A percentile compares a stretch with the other conserved stretches of the same genome.
phyloP scores from a whole-genome alignment of 2,113 vertebrate species.

The Eidolon helvum region DNA sequence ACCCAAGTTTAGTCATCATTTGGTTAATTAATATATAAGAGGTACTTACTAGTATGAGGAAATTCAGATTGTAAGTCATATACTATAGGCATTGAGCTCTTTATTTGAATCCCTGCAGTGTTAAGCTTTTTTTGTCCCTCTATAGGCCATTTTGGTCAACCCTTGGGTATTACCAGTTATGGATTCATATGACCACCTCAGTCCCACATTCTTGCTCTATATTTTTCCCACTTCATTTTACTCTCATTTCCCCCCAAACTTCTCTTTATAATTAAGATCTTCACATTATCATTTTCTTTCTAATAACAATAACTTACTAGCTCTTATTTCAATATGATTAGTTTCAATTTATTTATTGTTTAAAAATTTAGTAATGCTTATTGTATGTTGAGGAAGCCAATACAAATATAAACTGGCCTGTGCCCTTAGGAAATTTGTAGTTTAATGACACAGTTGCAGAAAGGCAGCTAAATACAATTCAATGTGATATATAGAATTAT shows the following conservation, averaged over 20 bases:
- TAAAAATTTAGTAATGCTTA: not conserved
- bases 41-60: not conserved
- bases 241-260: rapidly evolving
- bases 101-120: not conserved
- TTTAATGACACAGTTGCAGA: not conserved
- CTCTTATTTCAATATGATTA: not conserved
- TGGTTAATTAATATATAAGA: not conserved
- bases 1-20: not conserved
- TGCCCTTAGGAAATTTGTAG: not conserved
- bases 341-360: not conserved
- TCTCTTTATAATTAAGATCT: not conserved
- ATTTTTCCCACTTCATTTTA: not conserved
- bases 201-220: not conserved
- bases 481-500: not conserved
- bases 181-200: not conserved
- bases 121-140: not conserved
- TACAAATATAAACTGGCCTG: not conserved
- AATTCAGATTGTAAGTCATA: not conserved
- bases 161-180: not conserved
- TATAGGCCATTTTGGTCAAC: not conserved
- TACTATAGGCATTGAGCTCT: not conserved
- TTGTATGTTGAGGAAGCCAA: not conserved
- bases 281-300: not conserved
- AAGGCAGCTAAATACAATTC: not conserved
- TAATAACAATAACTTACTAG: not conserved